These are phyloP conservation scores for Cheilosia grossa DNA, from an alignment of 2,888 invertebrate species.

Conservation along the genomic window DNA sequence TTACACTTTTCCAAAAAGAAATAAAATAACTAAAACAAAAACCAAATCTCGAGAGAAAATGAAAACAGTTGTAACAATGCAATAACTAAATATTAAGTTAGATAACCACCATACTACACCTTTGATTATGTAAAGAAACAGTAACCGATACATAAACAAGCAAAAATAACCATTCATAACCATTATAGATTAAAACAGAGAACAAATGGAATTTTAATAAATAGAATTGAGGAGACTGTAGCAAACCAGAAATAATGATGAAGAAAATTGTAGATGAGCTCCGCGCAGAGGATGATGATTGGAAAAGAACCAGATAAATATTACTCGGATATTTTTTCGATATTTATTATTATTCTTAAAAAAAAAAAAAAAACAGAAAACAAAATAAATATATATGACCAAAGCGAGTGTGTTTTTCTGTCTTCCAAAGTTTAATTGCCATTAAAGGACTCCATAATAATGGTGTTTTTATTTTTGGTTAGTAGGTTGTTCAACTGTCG, in stretches of 20 bases:
- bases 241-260: slow-evolving; percentile 16
- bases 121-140: slow-evolving; percentile 28
- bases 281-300: slow-evolving; percentile 4
- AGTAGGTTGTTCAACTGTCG: slow-evolving; percentile 30
- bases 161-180: slow-evolving; percentile 14
- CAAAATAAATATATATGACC: slow-evolving; percentile 32
- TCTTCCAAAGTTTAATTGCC: background rate
- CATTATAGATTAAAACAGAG: slow-evolving; percentile 19
- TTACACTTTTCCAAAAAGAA: slow-evolving; percentile 36
- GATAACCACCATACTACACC: slow-evolving; percentile 42
- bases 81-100: slow-evolving; percentile 71
- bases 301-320: slow-evolving; percentile 57
- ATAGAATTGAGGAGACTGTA: slow-evolving; percentile 7
- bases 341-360: slow-evolving; percentile 68
- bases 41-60: slow-evolving; percentile 43
- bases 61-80: slow-evolving; percentile 72
- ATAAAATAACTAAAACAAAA: slow-evolving; percentile 17
- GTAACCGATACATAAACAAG: background rate
- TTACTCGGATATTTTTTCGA: slow-evolving; percentile 69
- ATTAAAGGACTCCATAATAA: slow-evolving; percentile 7
- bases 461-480: slow-evolving; percentile 6
- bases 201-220: slow-evolving; percentile 37
- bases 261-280: slow-evolving; percentile 15
- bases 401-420: slow-evolving; percentile 12
- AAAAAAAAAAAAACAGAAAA: slow-evolving; percentile 26